phyloP scores from a whole-genome alignment of 2,888 invertebrate species.

The Synergus gifuensis region DNA sequence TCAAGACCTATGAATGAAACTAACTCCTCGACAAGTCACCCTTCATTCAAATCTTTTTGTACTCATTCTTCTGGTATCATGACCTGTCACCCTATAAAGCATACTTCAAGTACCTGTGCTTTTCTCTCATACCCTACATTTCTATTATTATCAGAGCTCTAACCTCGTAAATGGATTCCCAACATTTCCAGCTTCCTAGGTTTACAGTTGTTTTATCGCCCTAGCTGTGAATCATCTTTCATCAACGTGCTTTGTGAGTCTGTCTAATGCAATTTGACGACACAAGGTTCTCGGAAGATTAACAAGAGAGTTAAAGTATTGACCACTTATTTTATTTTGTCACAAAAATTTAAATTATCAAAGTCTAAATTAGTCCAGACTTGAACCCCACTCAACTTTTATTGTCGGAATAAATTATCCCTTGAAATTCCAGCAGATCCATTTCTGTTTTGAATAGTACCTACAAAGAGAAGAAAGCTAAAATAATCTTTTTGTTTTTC shows the following conservation, averaged over 20 bases:
- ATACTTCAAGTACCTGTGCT: background rate
- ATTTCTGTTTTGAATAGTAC: too few relatives aligned
- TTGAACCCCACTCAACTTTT: too few relatives aligned
- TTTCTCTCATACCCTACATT: slow-evolving; percentile 1
- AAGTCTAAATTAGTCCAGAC: too few relatives aligned
- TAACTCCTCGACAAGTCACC: background rate
- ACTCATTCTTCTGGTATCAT: background rate
- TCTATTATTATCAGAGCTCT: background rate
- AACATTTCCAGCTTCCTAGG: slow-evolving; percentile 7
- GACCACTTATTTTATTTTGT: background rate
- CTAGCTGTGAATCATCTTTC: slow-evolving; percentile 13
- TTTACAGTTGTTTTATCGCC: slow-evolving; percentile 13
- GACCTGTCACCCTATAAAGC: background rate
- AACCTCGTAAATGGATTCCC: slow-evolving; percentile 22
- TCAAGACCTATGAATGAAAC: too few relatives aligned
- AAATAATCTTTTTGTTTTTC: too few relatives aligned
- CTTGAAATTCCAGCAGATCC: too few relatives aligned
- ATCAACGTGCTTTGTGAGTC: slow-evolving; percentile 3
- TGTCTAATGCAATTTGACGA: background rate
- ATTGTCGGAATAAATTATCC: too few relatives aligned
- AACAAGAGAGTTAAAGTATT: background rate
- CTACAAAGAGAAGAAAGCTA: too few relatives aligned
- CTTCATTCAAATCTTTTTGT: background rate
- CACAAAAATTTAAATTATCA: too few relatives aligned
- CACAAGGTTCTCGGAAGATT: background rate